Evolutionary conservation across 2,113 vertebrate genomes (phyloP).

Genomic region (Albula goreensis): DNA sequence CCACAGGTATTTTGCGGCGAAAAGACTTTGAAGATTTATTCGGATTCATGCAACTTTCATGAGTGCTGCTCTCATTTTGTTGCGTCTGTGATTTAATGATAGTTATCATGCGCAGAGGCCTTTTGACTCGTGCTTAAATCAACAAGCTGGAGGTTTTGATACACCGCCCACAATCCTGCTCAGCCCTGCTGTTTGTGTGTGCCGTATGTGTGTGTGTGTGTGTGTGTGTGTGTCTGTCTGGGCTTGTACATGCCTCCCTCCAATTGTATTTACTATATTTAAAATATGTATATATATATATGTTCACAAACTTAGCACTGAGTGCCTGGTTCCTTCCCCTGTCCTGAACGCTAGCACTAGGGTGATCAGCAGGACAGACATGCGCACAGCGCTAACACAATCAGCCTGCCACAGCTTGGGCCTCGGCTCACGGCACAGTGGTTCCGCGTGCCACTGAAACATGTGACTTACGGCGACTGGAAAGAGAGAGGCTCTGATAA

Average conservation of each 20-base stretch:
- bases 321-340: background rate
- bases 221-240: background rate
- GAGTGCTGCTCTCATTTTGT: conserved; percentile 12
- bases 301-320: conserved; percentile 15
- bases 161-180: background rate
- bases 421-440: conserved; percentile 34
- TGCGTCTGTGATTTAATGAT: conserved; percentile 45
- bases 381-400: conserved; percentile 24
- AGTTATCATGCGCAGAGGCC: conserved; percentile 26
- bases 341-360: background rate
- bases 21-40: background rate
- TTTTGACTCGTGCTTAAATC: conserved; percentile 22
- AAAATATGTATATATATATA: background rate
- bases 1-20: background rate
- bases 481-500: conserved; percentile 58
- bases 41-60: background rate
- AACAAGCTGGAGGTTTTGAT: conserved; percentile 10
- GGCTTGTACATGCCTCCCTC: background rate
- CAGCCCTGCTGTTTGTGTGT: conserved; percentile 1
- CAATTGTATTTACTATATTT: too few relatives aligned
- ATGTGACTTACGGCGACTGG: conserved; percentile 58
- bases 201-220: background rate
- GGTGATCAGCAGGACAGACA: conserved; percentile 21
- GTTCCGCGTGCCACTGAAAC: conserved; percentile 61
- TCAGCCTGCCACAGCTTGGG: conserved; percentile 14